Evolutionary conservation across 1,140 invertebrate genomes (phyloP), one percentile per base, ranked within the genome.

Genomic region (Potamilus streckersoni): DNA sequence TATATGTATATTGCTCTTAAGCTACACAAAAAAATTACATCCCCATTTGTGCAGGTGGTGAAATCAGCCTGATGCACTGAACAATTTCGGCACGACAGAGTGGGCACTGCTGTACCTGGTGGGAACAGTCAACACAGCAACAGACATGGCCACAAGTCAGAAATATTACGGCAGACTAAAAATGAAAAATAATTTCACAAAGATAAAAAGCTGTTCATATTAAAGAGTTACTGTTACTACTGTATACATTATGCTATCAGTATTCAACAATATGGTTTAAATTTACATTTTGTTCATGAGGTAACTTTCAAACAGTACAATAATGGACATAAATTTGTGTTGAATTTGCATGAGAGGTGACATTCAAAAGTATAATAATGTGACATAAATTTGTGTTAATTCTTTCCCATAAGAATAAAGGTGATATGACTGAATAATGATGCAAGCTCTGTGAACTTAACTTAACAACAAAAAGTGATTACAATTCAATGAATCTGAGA

Each of bases 121-220:
- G 86, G 66, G 91, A 89, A 90, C 95, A 96, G 62, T 88, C 85
- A 19, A 90, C 83, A 89, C 95, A 96, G 82, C 93, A 94, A 87
- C 95, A 96, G 72, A 96, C 91, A 88, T 96, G 95, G 69, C 95
- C 95, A 89, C 95, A 96, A 77, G 94, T 94, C 79, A 96, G 91
- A 91, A 95, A 96, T 81, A 96, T 93, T 55, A 95, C 87, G 81
- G 92, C 90, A 82, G 93, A 94, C 93, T 94, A 90, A 71, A 93
- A 92, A 73, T 87, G 87, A 89, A 80, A 69, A 67, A 75, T 23
- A 73, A 27, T 16, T 16, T 2, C 20, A 65, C 11, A 49, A 49
- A 49, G 38, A 49, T 63, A 20, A 23, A 59, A 27, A 66, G 27
- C 6, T 11, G 14, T 17, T 60, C 20, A 19, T 58, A 19, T 57